Conservation (phyloP, 1,140 invertebrate genomes). For the Ceratina calcarata region DNA sequence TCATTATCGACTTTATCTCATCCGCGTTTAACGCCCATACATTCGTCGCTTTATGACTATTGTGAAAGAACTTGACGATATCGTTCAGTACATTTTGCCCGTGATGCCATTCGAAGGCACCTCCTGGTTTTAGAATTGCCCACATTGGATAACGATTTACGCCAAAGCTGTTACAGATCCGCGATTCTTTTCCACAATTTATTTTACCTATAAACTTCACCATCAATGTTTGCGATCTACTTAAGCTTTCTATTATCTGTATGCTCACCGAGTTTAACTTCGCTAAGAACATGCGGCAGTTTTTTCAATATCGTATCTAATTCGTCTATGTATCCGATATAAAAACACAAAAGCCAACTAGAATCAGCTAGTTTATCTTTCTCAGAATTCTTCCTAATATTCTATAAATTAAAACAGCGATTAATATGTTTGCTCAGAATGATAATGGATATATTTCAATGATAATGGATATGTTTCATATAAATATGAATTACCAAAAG, state of each 20-base stretch:
- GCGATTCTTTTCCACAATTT: slow-evolving; percentile 82
- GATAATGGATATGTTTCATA: background rate
- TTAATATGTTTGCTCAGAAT: background rate
- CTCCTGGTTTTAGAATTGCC: slow-evolving; percentile 86
- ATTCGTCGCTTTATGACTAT: slow-evolving; percentile 83
- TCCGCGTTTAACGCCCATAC: slow-evolving; percentile 84
- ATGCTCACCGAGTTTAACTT: slow-evolving; percentile 81
- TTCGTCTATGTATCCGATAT: slow-evolving; percentile 80
- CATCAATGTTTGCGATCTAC: background rate
- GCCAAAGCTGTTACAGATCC: slow-evolving; percentile 82
- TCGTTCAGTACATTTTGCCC: slow-evolving; percentile 85
- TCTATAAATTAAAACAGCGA: slow-evolving; percentile 69
- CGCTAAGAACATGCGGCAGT: slow-evolving; percentile 82
- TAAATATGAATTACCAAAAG: slow-evolving; percentile 76
- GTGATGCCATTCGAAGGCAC: slow-evolving; percentile 87
- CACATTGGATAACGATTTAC: slow-evolving; percentile 86
- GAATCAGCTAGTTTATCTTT: slow-evolving; percentile 64
- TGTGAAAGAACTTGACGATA: slow-evolving; percentile 85
- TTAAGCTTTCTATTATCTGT: background rate
- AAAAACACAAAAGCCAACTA: slow-evolving; percentile 86
- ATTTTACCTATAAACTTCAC: slow-evolving; percentile 80
- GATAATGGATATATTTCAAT: background rate
- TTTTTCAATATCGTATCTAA: slow-evolving; percentile 83
- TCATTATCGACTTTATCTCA: slow-evolving; percentile 82
- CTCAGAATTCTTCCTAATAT: slow-evolving; percentile 73